Conservation (phyloP, 2,797 vertebrate genomes). For the Macropodus opercularis region DNA sequence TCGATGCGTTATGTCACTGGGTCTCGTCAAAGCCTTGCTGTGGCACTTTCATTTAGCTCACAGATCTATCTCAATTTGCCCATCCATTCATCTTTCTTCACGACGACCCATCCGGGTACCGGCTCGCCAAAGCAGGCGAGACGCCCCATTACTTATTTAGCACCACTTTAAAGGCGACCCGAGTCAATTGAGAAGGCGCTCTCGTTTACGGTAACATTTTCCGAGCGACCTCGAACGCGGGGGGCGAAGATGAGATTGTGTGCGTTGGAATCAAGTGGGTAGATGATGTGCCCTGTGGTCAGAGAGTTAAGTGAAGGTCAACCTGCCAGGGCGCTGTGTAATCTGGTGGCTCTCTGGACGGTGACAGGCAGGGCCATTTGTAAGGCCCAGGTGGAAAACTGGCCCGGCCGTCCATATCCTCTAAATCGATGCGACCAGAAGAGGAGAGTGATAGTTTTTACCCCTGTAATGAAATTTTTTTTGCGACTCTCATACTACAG, state of each 20-base stretch:
- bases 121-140: conserved; percentile 68
- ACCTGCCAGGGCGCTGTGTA: conserved; percentile 43
- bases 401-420: conserved; percentile 56
- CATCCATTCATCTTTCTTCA: conserved; percentile 71
- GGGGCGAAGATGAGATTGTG: conserved; percentile 52
- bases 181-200: conserved; percentile 69
- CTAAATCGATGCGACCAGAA: conserved; percentile 63
- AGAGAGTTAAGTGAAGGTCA: conserved; percentile 71
- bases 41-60: conserved; percentile 44
- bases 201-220: conserved; percentile 70
- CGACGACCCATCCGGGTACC: conserved; percentile 69
- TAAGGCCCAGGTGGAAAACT: conserved; percentile 50
- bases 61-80: conserved; percentile 62
- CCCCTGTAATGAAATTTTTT: conserved; percentile 67
- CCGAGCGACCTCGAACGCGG: conserved; percentile 43
- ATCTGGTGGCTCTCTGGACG: conserved; percentile 48
- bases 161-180: conserved; percentile 71
- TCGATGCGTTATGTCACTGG: conserved; percentile 41
- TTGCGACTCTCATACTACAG: conserved; percentile 47
- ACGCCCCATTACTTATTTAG: conserved; percentile 79
- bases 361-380: conserved; percentile 54
- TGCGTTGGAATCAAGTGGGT: conserved; percentile 69
- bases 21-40: conserved; percentile 12
- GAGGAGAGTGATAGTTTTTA: conserved; percentile 56
- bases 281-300: conserved; percentile 57